phyloP scores from a whole-genome alignment of 2,888 invertebrate genomes.

The Idaea aversata region DNA sequence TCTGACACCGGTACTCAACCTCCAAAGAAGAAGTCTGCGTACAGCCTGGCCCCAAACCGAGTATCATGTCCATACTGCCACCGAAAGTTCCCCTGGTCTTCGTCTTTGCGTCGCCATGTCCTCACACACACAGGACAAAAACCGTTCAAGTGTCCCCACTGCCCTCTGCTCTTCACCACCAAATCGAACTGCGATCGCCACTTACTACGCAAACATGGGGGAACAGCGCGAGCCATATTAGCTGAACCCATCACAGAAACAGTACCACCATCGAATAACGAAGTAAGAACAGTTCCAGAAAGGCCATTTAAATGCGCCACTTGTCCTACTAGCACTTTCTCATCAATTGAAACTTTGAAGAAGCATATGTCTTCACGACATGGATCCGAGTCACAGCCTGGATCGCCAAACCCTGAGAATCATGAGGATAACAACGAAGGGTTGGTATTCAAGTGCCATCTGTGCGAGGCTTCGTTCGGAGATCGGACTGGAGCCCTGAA shows the following conservation, averaged over 20 bases:
- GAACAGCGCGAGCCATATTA: slow-evolving; percentile 68
- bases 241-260: slow-evolving; percentile 63
- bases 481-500: slow-evolving; percentile 89
- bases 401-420: slow-evolving; percentile 59
- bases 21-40: slow-evolving; percentile 94
- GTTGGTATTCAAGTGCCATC: slow-evolving; percentile 93
- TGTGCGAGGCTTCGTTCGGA: slow-evolving; percentile 93
- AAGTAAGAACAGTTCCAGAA: slow-evolving; percentile 85
- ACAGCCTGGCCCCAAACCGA: slow-evolving; percentile 96
- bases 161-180: slow-evolving; percentile 96
- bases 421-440: slow-evolving; percentile 72
- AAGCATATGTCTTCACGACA: slow-evolving; percentile 89
- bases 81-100: slow-evolving; percentile 98
- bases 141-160: slow-evolving; percentile 96
- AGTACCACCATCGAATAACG: slow-evolving; percentile 48
- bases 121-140: slow-evolving; percentile 98
- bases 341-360: slow-evolving; percentile 88
- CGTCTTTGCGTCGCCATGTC: slow-evolving; percentile 95
- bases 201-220: slow-evolving; percentile 89
- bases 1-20: slow-evolving; percentile 78
- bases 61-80: slow-evolving; percentile 96
- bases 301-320: slow-evolving; percentile 89
- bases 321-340: slow-evolving; percentile 91
- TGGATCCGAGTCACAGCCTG: slow-evolving; percentile 70
- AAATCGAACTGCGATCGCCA: slow-evolving; percentile 99